Evolutionary conservation across 2,113 vertebrate species (phyloP), one percentile per base, ranked within the genome.

Genomic region (Semicossyphus pulcher): DNA sequence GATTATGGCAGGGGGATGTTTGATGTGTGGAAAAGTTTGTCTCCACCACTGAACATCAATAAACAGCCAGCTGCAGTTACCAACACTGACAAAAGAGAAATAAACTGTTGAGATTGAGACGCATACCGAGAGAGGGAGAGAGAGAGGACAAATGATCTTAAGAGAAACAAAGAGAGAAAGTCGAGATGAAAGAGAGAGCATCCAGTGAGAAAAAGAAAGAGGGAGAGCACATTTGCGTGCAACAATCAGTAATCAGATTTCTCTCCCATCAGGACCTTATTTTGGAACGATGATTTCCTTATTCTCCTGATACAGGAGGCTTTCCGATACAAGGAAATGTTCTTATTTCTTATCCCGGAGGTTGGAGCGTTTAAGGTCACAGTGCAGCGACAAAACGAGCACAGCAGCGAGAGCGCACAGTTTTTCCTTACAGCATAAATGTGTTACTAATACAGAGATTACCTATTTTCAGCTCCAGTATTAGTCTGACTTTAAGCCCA

Each of bases 11-110:
- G 47, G 54, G 36, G 71, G 65, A 82, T 63, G 80, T 86, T 87
- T 86, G 85, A 88, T 83, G 85, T 85, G 78, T 54, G 78, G 76
- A 87, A 83, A 86, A 71, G 77, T 89, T 86, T 86, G 69, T 77
- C 69, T 88, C 61, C 32, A 47, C 78, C 23, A 2, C 77, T 44
- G 78, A 84, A 87, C 59, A 81, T 86, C 85, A 84, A 91, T 75
- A 91, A 89, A 86, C 85, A 80, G 49, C 25, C 11, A 20, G 59
- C 78, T 82, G 78, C 75, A 72, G 80, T 84, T 80, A 68, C 76
- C 80, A 84, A 68, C 64, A 77, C 84, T 54, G 72, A 87, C 87
- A 82, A 48, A 84, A 77, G 58, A 82, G 61, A 90, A 84, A 91
- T 86, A 91, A 87, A 89, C 83, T 57, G 26, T 42, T 73, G 62